phyloP scores from a whole-genome alignment of 1,140 invertebrate species.

The Oppia nitens region DNA sequence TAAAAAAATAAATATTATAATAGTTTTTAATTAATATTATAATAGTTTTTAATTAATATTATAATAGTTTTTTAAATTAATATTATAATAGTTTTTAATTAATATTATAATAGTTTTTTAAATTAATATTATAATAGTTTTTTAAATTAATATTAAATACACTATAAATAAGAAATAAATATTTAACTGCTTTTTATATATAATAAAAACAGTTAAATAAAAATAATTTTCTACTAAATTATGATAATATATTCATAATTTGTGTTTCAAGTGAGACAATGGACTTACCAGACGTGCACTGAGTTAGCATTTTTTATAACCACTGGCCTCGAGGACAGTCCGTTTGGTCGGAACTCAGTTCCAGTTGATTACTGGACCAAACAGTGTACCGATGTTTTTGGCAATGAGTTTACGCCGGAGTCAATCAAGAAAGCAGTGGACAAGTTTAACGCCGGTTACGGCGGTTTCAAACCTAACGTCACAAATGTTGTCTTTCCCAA shows the following conservation, averaged over 20 bases:
- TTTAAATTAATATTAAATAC: conserved; percentile 47
- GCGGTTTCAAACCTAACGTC: conserved; percentile 48
- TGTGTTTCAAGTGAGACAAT: conserved; percentile 51
- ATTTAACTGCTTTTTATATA: background rate
- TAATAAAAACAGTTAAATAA: background rate
- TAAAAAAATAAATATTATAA: conserved; percentile 26
- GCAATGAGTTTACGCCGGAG: conserved; percentile 38
- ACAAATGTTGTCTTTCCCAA: conserved; percentile 68
- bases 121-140: no score
- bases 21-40: no score
- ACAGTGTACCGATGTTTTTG: conserved; percentile 66
- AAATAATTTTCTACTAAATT: no score
- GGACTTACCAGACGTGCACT: conserved; percentile 84
- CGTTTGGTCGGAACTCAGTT: conserved; percentile 59
- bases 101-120: no score
- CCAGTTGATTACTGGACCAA: conserved; percentile 57
- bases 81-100: conserved; percentile 58
- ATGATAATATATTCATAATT: no score
- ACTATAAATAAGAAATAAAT: conserved; percentile 46
- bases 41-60: no score
- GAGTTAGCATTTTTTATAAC: conserved; percentile 91
- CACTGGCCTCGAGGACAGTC: conserved; percentile 46
- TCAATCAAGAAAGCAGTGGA: conserved; percentile 42
- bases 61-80: conserved; percentile 40
- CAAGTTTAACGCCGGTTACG: conserved; percentile 61